Evolutionary conservation across 2,113 vertebrate species (phyloP).

Genomic region (Spizaetus ornatus): DNA sequence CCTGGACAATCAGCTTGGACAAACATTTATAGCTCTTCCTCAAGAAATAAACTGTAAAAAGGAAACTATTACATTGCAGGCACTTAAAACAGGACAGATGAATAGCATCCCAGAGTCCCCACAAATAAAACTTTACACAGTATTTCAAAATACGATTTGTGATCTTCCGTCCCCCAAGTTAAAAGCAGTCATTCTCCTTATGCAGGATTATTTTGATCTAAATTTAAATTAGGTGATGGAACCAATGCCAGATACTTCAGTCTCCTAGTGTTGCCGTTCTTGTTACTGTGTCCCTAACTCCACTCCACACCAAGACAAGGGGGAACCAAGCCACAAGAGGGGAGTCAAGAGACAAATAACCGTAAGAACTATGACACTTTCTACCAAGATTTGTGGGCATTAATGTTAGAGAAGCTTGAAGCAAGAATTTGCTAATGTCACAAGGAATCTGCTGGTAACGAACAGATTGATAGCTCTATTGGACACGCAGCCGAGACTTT

Average conservation of each 20-base stretch:
- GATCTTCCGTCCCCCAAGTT: fast-evolving
- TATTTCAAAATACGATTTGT: neutral
- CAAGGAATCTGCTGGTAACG: neutral
- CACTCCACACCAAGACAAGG: neutral
- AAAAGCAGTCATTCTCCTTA: neutral
- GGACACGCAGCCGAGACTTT: neutral
- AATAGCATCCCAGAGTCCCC: neutral
- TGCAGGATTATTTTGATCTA: neutral
- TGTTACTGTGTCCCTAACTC: neutral
- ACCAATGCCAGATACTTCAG: neutral
- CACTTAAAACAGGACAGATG: neutral
- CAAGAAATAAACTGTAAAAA: neutral
- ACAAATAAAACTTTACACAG: neutral
- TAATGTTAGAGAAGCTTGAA: neutral
- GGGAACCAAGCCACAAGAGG: neutral
- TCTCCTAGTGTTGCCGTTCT: neutral
- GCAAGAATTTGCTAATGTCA: neutral
- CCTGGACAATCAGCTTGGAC: too few species aligned
- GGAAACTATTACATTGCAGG: neutral
- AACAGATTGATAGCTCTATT: neutral
- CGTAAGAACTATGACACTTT: fast-evolving
- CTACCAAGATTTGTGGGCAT: neutral
- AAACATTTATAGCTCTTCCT: neutral
- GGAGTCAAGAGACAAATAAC: neutral
- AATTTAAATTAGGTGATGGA: neutral